Percentiles rank a stretch among this genome's conserved stretches.
These are phyloP conservation scores for Laterallus jamaicensis DNA, from an alignment of 2,113 vertebrate genomes.

Conservation along the genomic window DNA sequence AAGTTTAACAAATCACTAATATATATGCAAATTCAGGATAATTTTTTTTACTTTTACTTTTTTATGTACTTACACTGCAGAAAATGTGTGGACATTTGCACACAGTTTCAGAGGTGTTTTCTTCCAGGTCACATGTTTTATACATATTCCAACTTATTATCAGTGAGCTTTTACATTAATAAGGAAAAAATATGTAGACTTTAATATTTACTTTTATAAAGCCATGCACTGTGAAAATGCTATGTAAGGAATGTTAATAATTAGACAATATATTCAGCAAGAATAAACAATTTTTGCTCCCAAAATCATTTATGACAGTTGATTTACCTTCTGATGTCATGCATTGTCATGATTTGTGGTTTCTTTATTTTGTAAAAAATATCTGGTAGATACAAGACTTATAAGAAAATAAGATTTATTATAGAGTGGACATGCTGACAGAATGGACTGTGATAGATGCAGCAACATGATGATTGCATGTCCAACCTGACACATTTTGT, in stretches of 20 bases:
- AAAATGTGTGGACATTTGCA: background rate
- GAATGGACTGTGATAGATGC: background rate
- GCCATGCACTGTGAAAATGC: background rate
- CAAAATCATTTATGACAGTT: background rate
- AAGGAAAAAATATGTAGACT: background rate
- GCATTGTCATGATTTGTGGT: background rate
- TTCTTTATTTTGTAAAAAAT: background rate
- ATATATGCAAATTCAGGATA: background rate
- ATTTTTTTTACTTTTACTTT: background rate
- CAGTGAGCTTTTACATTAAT: background rate
- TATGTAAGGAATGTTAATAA: background rate
- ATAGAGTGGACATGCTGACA: background rate
- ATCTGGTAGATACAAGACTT: background rate
- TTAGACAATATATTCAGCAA: background rate
- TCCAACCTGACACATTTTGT: background rate
- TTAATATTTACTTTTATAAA: background rate
- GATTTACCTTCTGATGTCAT: background rate
- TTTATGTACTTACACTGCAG: rapidly evolving
- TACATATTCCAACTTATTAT: background rate
- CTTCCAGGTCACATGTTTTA: background rate
- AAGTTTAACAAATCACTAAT: background rate
- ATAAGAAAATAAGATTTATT: background rate
- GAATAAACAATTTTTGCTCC: background rate
- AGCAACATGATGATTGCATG: background rate
- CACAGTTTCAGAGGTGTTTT: background rate